These are phyloP conservation scores for Dynastes tityus DNA, from an alignment of 2,888 invertebrate species.

Conservation along the genomic window DNA sequence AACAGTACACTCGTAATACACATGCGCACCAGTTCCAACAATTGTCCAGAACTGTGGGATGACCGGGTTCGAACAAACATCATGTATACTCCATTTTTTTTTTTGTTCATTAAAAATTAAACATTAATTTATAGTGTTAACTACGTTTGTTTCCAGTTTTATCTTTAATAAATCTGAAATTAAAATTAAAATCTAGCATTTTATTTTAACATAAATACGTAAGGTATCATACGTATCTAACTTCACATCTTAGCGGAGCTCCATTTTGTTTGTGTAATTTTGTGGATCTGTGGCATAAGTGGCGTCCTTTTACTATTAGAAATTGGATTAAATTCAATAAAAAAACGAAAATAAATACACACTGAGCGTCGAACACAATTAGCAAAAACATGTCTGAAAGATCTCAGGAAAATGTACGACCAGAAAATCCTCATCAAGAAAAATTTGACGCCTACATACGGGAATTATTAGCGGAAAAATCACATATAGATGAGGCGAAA, in stretches of 20 bases:
- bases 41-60: no score
- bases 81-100: no score
- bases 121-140: no score
- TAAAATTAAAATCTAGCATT: no score
- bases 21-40: no score
- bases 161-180: no score
- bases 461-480: slow-evolving; percentile 82
- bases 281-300: neutral
- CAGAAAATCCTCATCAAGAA: slow-evolving; percentile 74
- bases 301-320: neutral
- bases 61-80: no score
- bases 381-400: slow-evolving; percentile 9
- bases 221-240: neutral
- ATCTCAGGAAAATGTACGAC: neutral
- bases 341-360: neutral
- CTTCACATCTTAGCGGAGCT: neutral
- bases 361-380: neutral
- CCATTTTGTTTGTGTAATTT: slow-evolving; percentile 12
- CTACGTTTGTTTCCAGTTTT: no score
- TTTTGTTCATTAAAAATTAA: no score
- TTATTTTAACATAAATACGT: no score
- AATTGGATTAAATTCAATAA: neutral
- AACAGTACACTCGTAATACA: no score
- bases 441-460: slow-evolving; percentile 86
- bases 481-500: slow-evolving; percentile 78